Evolutionary conservation across 2,888 invertebrate species (phyloP).

Genomic region (Apantesis nais): DNA sequence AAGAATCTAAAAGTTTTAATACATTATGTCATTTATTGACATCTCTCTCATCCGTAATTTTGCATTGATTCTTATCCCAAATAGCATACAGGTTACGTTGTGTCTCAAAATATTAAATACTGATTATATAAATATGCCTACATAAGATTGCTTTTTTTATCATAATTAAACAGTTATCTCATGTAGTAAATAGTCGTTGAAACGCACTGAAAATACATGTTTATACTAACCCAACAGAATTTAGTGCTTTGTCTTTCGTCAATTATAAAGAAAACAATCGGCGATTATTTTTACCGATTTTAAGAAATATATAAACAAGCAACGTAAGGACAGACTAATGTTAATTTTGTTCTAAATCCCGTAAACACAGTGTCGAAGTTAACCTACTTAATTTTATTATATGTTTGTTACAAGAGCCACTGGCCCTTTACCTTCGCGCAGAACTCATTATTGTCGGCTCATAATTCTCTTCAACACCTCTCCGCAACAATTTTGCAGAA

Average conservation of each 20-base stretch:
- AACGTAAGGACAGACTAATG: neutral
- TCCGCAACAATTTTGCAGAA: conserved; percentile 44
- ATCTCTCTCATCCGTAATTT: too few relatives aligned
- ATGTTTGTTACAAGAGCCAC: conserved; percentile 1
- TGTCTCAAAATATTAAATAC: too few relatives aligned
- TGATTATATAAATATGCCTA: too few relatives aligned
- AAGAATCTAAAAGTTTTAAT: too few relatives aligned
- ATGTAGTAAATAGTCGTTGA: too few relatives aligned
- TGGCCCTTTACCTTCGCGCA: conserved; percentile 17
- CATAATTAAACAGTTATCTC: too few relatives aligned
- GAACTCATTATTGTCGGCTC: conserved; percentile 31
- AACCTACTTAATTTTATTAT: conserved; percentile 5
- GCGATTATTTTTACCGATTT: neutral
- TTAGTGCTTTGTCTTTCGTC: neutral
- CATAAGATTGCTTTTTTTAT: too few relatives aligned
- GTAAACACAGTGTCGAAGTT: neutral
- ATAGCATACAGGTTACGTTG: too few relatives aligned
- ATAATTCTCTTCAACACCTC: conserved; percentile 38
- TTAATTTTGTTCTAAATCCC: neutral
- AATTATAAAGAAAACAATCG: neutral
- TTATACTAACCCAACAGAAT: neutral
- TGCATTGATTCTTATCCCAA: too few relatives aligned
- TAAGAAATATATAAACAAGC: neutral
- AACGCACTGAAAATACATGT: too few relatives aligned
- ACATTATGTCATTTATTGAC: too few relatives aligned